Base-by-base conservation (phyloP, 2,797 vertebrate species). In the Threskiornis aethiopicus region DNA sequence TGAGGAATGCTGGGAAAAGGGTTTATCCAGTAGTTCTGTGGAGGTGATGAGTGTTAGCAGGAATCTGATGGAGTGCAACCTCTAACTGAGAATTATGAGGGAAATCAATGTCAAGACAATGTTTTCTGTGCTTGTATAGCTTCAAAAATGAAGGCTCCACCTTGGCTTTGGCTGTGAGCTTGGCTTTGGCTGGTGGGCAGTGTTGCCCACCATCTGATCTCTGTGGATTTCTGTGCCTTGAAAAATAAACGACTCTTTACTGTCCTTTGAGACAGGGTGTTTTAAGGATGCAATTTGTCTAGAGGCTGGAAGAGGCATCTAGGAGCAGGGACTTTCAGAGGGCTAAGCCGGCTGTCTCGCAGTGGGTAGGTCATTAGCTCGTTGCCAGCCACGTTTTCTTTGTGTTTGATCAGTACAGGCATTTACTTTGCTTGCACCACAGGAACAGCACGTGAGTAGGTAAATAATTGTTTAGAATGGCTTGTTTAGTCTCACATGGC, bases 21-120 rank as follows among this genome's bases (percentile, higher is more conserved):
- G 42, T 88, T 93, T 85, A 57, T 77, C 72, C 76, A 80, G 11
- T 67, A 70, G 46, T 92, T 93, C 76, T 61, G n/a, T 47, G 62
- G 58, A 86, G 41, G 67, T 81, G 77, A 70, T 73, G 80, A 92
- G 73, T 52, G 65, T 88, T 73, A 77, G 62, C 1, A 2, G 65
- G 37, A 90, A 69, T 51, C 25, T 76, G 67, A 88, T 57, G 59
- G 76, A 62, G 59, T 72, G 62, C 64, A 78, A 35, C 57, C 52
- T 69, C 47, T 86, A 66, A 88, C 70, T 80, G 75, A 17, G 77
- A 84, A 66, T 73, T 67, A 70, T n/a, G 33, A 52, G 47, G 39
- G 42, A 82, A 83, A 86, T 70, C 54, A 73, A 51, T 77, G 80
- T 88, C 69, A 70, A 75, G 81, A 51, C 73, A 69, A 52, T 54